Evolutionary conservation across 1,140 invertebrate genomes (phyloP).

Genomic region (Meloidogyne hapla): DNA sequence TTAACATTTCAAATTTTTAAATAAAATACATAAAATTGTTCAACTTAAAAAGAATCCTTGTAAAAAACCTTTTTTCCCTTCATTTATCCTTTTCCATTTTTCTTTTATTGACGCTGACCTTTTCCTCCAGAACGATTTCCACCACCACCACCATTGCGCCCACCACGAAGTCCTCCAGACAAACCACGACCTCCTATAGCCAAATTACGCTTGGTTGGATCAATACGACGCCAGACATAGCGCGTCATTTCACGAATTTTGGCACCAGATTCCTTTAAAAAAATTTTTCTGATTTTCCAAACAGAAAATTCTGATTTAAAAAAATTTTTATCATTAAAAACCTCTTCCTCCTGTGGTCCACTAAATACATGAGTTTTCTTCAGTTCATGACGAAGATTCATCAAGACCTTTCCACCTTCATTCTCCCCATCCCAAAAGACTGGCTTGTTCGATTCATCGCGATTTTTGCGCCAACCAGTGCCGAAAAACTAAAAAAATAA

Average conservation of each 20-base stretch:
- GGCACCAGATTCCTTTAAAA: conserved; percentile 1
- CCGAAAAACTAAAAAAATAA: conserved; percentile 44
- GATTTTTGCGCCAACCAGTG: conserved; percentile 60
- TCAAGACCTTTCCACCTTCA: conserved; percentile 53
- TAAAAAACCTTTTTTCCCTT: neutral
- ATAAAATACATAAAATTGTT: neutral
- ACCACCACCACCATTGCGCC: conserved; percentile 9
- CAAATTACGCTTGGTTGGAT: conserved; percentile 32
- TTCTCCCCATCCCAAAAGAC: conserved; percentile 59
- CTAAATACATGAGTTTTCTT: conserved; percentile 37
- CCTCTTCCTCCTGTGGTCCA: conserved; percentile 49
- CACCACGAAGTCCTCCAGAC: neutral
- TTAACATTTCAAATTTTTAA: neutral
- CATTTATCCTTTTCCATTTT: neutral
- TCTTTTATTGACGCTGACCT: neutral
- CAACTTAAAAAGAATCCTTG: neutral
- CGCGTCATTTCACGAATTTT: conserved; percentile 32
- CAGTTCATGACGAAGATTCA: conserved; percentile 50
- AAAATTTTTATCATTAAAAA: conserved; percentile 10
- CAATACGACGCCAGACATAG: conserved; percentile 55
- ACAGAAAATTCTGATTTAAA: neutral
- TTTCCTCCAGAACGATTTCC: conserved; percentile 15
- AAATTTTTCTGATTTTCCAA: too few relatives aligned
- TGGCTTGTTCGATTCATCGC: conserved; percentile 57
- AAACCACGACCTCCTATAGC: conserved; percentile 11